Base-by-base conservation (phyloP, 2,113 vertebrate species). In the Malurus alboscapulatus region DNA sequence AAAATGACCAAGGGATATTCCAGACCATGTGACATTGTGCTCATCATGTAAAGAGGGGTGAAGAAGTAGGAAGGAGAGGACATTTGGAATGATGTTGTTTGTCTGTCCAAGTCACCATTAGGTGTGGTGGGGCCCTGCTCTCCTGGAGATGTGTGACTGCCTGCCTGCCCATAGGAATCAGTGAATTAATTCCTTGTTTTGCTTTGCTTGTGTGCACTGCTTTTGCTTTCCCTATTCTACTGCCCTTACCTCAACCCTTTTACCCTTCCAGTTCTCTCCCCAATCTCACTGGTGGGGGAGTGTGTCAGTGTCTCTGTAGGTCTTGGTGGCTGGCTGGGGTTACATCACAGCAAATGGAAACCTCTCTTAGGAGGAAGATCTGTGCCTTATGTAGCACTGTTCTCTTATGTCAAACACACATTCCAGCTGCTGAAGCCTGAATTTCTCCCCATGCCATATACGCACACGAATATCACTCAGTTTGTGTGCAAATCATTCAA, bases 51-150 rank as follows among this genome's bases (percentile, higher is more conserved):
- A 47, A n/a, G 44, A 47, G 45, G 30, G 21, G 21, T 25, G 22
- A 51, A 27, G 14, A 66, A 47, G 30, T 18, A 47, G 44, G 44
- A 47, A 66, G 63, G 16, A 47, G 42, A 21, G 15, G 21, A n/a
- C 15, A 25, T 25, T 45, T 45, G 15, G 42, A 25, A 22, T n/a
- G 30, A 47, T 47, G 22, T 7, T 1, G 0, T 66, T 66, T 66
- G 42, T 18, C 7, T 47, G 25, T 22, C 21, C 7, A 24, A 24
- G 42, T 45, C 1, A 17, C 15, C 4, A 0, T 30, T 2, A 30
- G 1, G 3, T 0, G 2, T 42, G 61, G 9, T 6, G 6, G 40
- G 38, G 27, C 27, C 40, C 40, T 50, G 48, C 48, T 50, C 24
- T 22, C 40, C 27, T 44, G 61, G 29, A 14, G 14, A 42, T 22